Percentiles rank a stretch among this genome's conserved stretches.
Conservation (phyloP, 2,797 vertebrate genomes). For the Acanthurus lineatus region DNA sequence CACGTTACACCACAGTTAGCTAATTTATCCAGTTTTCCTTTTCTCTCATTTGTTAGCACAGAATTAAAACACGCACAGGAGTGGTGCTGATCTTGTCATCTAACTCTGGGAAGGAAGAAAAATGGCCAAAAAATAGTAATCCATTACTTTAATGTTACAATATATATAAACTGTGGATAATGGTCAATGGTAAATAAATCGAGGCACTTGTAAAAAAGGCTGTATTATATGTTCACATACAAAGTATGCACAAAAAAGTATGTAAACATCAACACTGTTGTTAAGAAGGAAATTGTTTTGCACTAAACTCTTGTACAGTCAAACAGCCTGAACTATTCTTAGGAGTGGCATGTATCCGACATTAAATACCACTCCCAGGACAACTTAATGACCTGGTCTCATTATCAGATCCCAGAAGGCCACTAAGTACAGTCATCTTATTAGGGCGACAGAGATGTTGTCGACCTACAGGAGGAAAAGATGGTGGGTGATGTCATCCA, state of each 20-base stretch:
- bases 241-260: too few species aligned
- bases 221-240: too few species aligned
- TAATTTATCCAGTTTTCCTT: not conserved
- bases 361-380: constrained; percentile 33
- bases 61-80: too few species aligned
- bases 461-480: constrained; percentile 57
- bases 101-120: not conserved
- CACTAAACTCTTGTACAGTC: constrained; percentile 5
- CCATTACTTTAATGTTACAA: not conserved
- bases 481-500: constrained; percentile 75
- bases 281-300: not conserved
- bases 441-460: constrained; percentile 56
- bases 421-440: constrained; percentile 48
- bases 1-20: not conserved
- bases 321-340: constrained; percentile 21
- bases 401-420: constrained; percentile 39
- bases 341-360: constrained; percentile 8
- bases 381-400: constrained; percentile 44
- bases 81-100: too few species aligned
- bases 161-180: not conserved
- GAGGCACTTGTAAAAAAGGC: too few species aligned
- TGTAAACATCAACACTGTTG: too few species aligned
- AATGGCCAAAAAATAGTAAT: not conserved
- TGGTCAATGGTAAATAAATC: too few species aligned
- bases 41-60: too few species aligned